Conservation (phyloP, 1,140 invertebrate genomes). For the Atta texana region DNA sequence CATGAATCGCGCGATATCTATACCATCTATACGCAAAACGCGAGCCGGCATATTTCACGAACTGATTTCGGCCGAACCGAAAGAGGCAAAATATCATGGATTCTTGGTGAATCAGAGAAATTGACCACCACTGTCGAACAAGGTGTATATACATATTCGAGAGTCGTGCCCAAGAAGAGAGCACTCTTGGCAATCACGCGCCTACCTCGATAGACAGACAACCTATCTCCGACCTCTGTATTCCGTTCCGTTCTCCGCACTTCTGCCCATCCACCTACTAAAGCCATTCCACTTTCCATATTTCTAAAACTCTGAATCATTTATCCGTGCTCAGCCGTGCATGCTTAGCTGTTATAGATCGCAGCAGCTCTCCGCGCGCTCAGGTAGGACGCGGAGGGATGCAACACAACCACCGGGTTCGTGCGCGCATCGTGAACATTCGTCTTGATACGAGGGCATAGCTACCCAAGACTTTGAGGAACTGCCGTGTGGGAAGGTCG, state of each 20-base stretch:
- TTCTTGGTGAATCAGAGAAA: constrained; percentile 7
- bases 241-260: constrained; percentile 20
- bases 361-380: constrained; percentile 46
- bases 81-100: not conserved
- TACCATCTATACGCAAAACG: not conserved
- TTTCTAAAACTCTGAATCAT: constrained; percentile 81
- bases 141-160: constrained; percentile 59
- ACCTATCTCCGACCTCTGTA: constrained; percentile 15
- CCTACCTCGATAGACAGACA: constrained; percentile 44
- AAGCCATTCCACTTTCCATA: constrained; percentile 79
- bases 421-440: constrained; percentile 68
- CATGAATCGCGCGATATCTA: constrained; percentile 53
- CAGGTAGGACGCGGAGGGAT: constrained; percentile 64
- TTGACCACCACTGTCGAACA: constrained; percentile 37
- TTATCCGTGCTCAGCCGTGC: constrained; percentile 78
- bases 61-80: not conserved
- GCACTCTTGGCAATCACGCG: constrained; percentile 70
- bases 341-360: constrained; percentile 65
- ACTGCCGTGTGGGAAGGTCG: constrained; percentile 66
- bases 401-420: constrained; percentile 75
- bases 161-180: constrained; percentile 63
- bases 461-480: constrained; percentile 71
- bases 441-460: constrained; percentile 63
- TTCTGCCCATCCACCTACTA: constrained; percentile 38
- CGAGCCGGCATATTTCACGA: constrained; percentile 22